Percentiles rank a stretch among this genome's conserved stretches.
phyloP scores from a whole-genome alignment of 2,113 vertebrate genomes.

The Benitochromis conjunctus region DNA sequence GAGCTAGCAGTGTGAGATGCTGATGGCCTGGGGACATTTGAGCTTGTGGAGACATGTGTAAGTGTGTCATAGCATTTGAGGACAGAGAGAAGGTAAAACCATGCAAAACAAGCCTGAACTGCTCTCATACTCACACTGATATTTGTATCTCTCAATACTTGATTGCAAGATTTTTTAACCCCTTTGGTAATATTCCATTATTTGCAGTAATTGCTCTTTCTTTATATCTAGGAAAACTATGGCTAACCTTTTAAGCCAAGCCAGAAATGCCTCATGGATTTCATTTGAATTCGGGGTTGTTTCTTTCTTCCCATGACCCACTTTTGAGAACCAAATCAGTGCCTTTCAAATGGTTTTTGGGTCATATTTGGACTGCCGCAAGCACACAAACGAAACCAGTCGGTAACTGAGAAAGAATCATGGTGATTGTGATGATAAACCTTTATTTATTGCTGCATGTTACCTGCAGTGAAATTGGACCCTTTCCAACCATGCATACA shows the following conservation, averaged over 20 bases:
- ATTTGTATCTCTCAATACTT: background rate
- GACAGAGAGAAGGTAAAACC: background rate
- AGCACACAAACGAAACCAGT: background rate
- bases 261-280: background rate
- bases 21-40: background rate
- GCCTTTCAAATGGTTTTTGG: constrained; percentile 14
- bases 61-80: constrained; percentile 36
- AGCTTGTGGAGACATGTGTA: background rate
- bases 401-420: background rate
- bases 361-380: background rate
- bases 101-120: background rate
- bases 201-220: background rate
- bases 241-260: background rate
- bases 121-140: background rate
- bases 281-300: background rate
- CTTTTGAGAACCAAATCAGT: constrained; percentile 18
- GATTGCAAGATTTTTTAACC: background rate
- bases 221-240: background rate
- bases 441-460: too few species aligned
- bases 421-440: background rate
- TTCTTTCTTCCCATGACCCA: constrained; percentile 3
- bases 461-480: too few species aligned
- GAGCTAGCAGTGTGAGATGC: background rate
- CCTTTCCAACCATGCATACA: too few species aligned
- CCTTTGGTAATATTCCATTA: background rate